A percentile compares a stretch with the other conserved stretches of the same genome.
These are phyloP conservation scores for Patella ulyssiponensis DNA, from an alignment of 2,888 invertebrate genomes.

Conservation along the genomic window DNA sequence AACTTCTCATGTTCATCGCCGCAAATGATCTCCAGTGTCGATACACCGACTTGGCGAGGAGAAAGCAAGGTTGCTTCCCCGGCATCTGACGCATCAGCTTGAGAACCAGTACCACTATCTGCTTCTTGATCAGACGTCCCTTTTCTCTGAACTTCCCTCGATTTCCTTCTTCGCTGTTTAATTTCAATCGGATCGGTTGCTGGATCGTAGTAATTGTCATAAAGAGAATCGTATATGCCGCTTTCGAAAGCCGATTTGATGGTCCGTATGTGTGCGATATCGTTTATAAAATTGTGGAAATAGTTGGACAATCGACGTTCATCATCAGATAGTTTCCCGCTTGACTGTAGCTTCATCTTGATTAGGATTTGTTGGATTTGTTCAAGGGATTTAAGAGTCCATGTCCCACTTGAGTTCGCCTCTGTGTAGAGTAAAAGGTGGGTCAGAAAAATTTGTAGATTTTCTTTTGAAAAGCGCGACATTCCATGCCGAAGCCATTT, in stretches of 20 bases:
- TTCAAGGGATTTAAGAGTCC: conserved; percentile 13
- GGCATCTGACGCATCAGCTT: conserved; percentile 23
- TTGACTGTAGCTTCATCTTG: conserved; percentile 41
- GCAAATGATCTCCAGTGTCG: conserved; percentile 11
- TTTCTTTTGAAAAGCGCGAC: conserved; percentile 58
- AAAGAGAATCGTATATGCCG: conserved; percentile 55
- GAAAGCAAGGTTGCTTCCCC: background rate
- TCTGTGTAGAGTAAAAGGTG: conserved; percentile 17
- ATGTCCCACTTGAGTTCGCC: background rate
- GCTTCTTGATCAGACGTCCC: conserved; percentile 28
- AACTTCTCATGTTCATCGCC: conserved; percentile 37
- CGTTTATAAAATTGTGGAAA: conserved; percentile 58
- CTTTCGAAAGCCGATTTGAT: conserved; percentile 62
- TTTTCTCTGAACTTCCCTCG: background rate
- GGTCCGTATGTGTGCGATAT: conserved; percentile 53
- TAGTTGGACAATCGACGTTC: conserved; percentile 46
- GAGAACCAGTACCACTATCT: conserved; percentile 43
- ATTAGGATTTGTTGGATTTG: conserved; percentile 23
- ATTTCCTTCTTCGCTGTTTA: conserved; percentile 1
- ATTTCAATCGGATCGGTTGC: conserved; percentile 44
- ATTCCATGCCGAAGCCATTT: conserved; percentile 58
- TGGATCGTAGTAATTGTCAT: conserved; percentile 58
- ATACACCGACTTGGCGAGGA: conserved; percentile 16
- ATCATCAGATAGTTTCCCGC: conserved; percentile 44
- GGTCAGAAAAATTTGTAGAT: conserved; percentile 48